Conservation (phyloP, 2,888 invertebrate genomes). For the Microplitis manilae region DNA sequence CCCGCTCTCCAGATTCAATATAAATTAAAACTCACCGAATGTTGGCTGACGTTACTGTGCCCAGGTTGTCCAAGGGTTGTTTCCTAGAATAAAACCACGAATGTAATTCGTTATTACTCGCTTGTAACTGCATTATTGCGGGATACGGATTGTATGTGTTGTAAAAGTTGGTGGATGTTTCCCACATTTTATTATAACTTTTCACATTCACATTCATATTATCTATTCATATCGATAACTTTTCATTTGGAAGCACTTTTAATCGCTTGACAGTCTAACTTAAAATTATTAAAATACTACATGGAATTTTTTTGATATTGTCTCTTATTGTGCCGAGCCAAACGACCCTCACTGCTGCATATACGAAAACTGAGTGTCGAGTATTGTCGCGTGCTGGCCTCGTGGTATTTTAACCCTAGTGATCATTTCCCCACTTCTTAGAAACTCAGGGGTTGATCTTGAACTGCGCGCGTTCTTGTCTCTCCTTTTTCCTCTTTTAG, state of each 20-base stretch:
- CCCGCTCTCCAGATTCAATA: constrained; percentile 7
- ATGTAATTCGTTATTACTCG: constrained; percentile 70
- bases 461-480: constrained; percentile 34
- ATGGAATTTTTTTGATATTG: background rate
- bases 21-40: constrained; percentile 82
- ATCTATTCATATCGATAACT: constrained; percentile 11
- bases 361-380: constrained; percentile 56
- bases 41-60: constrained; percentile 88
- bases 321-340: background rate
- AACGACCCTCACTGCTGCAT: background rate
- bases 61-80: constrained; percentile 89
- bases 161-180: constrained; percentile 63
- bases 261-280: background rate
- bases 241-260: constrained; percentile 13
- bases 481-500: constrained; percentile 7
- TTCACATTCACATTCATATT: constrained; percentile 58
- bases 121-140: constrained; percentile 65
- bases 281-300: no score
- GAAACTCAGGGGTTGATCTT: constrained; percentile 44
- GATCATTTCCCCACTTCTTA: constrained; percentile 45
- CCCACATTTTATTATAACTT: constrained; percentile 65
- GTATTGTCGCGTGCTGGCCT: constrained; percentile 63
- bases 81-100: constrained; percentile 81
- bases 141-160: constrained; percentile 63
- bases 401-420: constrained; percentile 55